Base-by-base conservation (phyloP, 2,113 vertebrate genomes). In the Hypanus sabinus region DNA sequence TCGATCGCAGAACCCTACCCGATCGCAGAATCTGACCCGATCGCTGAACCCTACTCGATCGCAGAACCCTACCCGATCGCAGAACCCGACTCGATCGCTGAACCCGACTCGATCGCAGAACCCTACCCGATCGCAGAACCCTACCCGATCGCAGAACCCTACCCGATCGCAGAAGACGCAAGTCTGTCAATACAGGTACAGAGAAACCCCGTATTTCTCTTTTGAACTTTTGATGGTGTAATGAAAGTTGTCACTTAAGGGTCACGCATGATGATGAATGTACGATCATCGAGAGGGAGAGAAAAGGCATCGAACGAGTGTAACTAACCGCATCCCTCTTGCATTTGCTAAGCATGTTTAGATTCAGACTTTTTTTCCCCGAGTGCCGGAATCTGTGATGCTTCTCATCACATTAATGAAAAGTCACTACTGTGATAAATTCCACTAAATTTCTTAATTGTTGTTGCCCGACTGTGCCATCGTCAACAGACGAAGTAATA, bases 151-250 rank as follows among this genome's bases (percentile, higher is more conserved):
- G n/a, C n/a, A n/a, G 0, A 18, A 6, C 10, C 8, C 80, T 11
- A 27, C 46, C 0, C 22, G 98, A 98, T 94, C 99, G 93, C 95
- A 98, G 95, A 97, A 97, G 95, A 98, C 97, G 98, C 99, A 94
- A 38, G 96, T 96, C 22, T 33, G 71, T 79, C 0, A 27, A 33
- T 62, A 14, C 57, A 1, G 22, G 11, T 65, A 33, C 5, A n/a
- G 5, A n/a, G 16, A 0, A n/a, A 8, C 20, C 4, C 81, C 30
- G 81, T 57, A 85, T 27, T 83, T 27, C 81, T 57, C 24, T 85
- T 30, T 24, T 30, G 5, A 60, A 16, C 27, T 88, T 33, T 88
- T 88, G 83, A 6, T 62, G 27, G 83, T 16, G 7, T 57, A 5
- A 8, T n/a, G 83, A 60, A 60, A 11, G 55, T 2, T 87, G 5